Base-by-base conservation (phyloP, 2,113 vertebrate genomes). In the Pica pica region DNA sequence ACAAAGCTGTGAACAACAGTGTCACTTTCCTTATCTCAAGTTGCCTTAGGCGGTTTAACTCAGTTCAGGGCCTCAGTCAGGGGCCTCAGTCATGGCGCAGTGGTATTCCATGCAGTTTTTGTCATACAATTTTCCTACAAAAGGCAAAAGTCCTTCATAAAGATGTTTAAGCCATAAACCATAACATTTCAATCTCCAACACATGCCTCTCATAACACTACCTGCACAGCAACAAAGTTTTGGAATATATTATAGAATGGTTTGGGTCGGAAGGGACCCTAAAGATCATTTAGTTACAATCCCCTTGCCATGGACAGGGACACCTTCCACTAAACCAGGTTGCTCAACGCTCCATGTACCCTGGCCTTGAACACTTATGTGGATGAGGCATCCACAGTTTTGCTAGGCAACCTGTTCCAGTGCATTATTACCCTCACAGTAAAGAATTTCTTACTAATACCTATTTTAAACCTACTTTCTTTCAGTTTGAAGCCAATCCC, bases 31-130 rank as follows among this genome's bases (percentile, higher is more conserved):
- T 37, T 75, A 31, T 23, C 42, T 59, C 55, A 59, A 30, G 33
- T 30, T 37, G 15, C 55, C 35, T 33, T 33, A 9, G 21, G 21
- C 0, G 0, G 13, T 77, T 77, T 50, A 50, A 50, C 7, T 8
- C 42, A 35, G 33, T 35, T 59, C 42, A 22, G 33, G 31, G 41
- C 14, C 10, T 74, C 42, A n/a, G 33, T 22, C 55, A 56, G 53
- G 18, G 53, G 31, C 19, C 19, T 33, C 53, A 59, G 16, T 59
- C 33, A 37, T 9, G 9, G 7, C 60, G n/a, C 1, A 0, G 23
- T 24, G 20, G 16, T 55, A 23, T 55, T 35, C 9, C 31, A 35
- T 44, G 31, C 31, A 64, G 12, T 24, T 44, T 35, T 53, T 55
- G 15, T 18, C 23, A 28, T n/a, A 64, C 8, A 16, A 13, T 53